phyloP scores from a whole-genome alignment of 2,797 vertebrate species.

The Leuciscus waleckii region DNA sequence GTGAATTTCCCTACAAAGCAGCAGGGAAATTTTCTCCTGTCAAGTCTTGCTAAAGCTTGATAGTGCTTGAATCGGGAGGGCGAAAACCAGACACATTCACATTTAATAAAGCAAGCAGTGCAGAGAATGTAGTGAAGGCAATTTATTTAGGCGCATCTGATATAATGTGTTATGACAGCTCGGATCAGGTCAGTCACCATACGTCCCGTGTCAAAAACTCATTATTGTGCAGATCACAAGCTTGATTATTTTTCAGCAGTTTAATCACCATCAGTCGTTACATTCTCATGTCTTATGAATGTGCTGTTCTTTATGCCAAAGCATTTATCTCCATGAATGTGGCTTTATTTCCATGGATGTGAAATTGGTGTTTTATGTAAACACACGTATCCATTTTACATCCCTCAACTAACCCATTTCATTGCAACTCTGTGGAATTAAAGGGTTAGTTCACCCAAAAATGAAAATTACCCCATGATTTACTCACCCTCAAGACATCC shows the following conservation, averaged over 20 bases:
- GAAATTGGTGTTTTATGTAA: neutral
- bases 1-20: slow-evolving; percentile 29
- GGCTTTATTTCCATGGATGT: neutral
- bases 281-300: neutral
- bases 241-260: slow-evolving; percentile 9
- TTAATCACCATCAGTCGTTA: neutral
- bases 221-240: slow-evolving; percentile 7
- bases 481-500: too few relatives aligned
- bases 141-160: slow-evolving; percentile 8
- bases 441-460: too few relatives aligned
- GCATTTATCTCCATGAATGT: neutral
- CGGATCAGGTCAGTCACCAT: slow-evolving; percentile 15
- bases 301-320: neutral
- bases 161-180: slow-evolving; percentile 20
- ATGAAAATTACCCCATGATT: too few relatives aligned
- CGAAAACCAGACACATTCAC: neutral
- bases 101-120: slow-evolving; percentile 27
- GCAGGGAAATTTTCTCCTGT: slow-evolving; percentile 12
- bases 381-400: neutral
- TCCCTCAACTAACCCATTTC: neutral
- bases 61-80: neutral
- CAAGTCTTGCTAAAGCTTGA: slow-evolving; percentile 22
- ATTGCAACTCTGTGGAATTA: neutral
- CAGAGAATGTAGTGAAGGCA: slow-evolving; percentile 17
- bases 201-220: neutral